A percentile compares a stretch with the other conserved stretches of the same genome.
phyloP scores from a whole-genome alignment of 2,888 invertebrate genomes.

The Drosophila phalerata region DNA sequence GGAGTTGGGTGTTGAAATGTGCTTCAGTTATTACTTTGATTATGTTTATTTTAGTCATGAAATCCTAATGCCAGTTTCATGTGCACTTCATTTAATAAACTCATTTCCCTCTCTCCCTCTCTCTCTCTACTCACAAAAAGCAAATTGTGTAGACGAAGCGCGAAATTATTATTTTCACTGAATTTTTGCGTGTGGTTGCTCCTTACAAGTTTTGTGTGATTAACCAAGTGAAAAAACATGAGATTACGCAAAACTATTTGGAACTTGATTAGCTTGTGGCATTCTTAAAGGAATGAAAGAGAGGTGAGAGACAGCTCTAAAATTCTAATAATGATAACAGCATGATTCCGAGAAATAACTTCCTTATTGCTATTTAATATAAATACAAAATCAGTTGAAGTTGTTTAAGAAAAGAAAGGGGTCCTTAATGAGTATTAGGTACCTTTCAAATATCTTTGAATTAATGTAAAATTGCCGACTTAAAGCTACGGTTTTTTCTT shows the following conservation, averaged over 20 bases:
- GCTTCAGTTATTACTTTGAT: constrained; percentile 76
- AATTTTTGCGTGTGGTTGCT: constrained; percentile 50
- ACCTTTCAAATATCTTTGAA: no score
- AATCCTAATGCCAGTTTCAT: constrained; percentile 73
- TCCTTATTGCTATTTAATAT: not conserved
- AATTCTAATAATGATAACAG: not conserved
- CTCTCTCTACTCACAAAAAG: not conserved
- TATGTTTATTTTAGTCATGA: constrained; percentile 79
- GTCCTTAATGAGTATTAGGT: no score
- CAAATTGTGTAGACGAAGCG: constrained; percentile 44
- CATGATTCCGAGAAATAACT: not conserved
- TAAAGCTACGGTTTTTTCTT: no score
- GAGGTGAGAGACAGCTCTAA: constrained; percentile 38
- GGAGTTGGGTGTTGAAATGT: constrained; percentile 1
- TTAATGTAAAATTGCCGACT: no score
- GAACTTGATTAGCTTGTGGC: constrained; percentile 53
- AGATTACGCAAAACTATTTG: constrained; percentile 73
- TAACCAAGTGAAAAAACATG: constrained; percentile 76
- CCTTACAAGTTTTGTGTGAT: constrained; percentile 61
- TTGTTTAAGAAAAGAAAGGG: no score
- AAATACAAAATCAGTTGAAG: no score
- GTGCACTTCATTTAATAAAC: constrained; percentile 80
- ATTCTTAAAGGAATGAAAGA: not conserved
- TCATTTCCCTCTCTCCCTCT: no score
- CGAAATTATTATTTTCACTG: constrained; percentile 66